Evolutionary conservation across 92 coral and sea anemone genomes (phyloP), one percentile per base, ranked within the genome.

Genomic region (Pocillopora meandrina): DNA sequence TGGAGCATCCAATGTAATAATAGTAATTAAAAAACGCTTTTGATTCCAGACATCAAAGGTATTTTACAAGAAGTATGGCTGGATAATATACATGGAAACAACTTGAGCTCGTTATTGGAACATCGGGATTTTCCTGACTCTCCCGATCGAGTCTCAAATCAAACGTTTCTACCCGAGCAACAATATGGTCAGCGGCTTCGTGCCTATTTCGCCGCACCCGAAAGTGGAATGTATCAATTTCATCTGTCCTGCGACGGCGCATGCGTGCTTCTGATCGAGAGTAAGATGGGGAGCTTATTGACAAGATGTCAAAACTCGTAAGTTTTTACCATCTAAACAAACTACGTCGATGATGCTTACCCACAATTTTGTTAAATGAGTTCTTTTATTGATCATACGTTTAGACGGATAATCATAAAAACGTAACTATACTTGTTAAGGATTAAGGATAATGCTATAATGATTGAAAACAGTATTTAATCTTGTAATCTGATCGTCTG

Each of bases 61-160:
- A 60, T 81, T 59, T 81, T 81, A 11, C 85, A 68, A 81, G 85
- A 81, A 71, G 75, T 70, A 34, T 81, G 85, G 85, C n/a, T 5
- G 3, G 63, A 71, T 65, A 19, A 18, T 13, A 60, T 72, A 36
- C 69, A 71, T 58, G 35, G 19, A 20, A 15, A 60, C 47, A 71
- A 59, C 70, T 14, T 71, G 78, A 81, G 47, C 26, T 70, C 77
- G 17, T 42, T 81, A 57, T 35, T 71, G 10, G 77, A 81, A 16
- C 78, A 57, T 81, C 61, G 14, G 12, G 66, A 35, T 42, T 71
- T 58, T 59, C 85, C 77, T 35, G 47, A 59, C 47, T 57, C 13
- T 34, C 85, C 85, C 19, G 18, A 35, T 21, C n/a, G 67, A 3
- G 52, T 34, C 35, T 70, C 42, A 7, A 70, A 70, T 49, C 56